Conservation (phyloP, 2,797 vertebrate genomes). For the Podarcis lilfordi region DNA sequence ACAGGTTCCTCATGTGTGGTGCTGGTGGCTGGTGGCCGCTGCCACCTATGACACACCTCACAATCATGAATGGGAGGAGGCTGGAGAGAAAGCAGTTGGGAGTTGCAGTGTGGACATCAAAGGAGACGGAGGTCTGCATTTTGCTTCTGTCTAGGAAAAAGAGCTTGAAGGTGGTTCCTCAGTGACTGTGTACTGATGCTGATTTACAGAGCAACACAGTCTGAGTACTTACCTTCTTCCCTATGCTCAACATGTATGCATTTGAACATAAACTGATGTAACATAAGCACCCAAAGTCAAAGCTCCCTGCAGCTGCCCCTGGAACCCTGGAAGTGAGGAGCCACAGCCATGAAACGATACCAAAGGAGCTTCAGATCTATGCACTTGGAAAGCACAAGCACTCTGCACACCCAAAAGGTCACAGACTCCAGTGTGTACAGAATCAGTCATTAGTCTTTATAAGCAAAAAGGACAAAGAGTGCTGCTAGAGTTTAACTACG, state of each 20-base stretch:
- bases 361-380: neutral
- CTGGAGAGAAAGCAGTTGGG: neutral
- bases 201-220: neutral
- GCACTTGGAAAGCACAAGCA: neutral
- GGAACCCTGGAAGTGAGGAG: neutral
- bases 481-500: neutral
- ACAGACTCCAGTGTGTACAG: neutral
- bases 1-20: no score
- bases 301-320: neutral
- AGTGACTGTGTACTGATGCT: neutral
- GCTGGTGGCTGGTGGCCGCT: neutral
- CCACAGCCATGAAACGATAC: neutral
- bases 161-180: neutral
- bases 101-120: neutral
- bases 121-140: neutral
- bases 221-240: neutral
- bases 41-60: neutral
- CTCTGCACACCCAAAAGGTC: neutral
- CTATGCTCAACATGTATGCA: neutral
- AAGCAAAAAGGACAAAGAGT: neutral
- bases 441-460: neutral
- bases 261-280: neutral
- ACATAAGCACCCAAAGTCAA: neutral
- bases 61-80: neutral
- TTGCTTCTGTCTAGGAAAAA: neutral